phyloP scores from a whole-genome alignment of 2,797 vertebrate species.

The Karalla daura region DNA sequence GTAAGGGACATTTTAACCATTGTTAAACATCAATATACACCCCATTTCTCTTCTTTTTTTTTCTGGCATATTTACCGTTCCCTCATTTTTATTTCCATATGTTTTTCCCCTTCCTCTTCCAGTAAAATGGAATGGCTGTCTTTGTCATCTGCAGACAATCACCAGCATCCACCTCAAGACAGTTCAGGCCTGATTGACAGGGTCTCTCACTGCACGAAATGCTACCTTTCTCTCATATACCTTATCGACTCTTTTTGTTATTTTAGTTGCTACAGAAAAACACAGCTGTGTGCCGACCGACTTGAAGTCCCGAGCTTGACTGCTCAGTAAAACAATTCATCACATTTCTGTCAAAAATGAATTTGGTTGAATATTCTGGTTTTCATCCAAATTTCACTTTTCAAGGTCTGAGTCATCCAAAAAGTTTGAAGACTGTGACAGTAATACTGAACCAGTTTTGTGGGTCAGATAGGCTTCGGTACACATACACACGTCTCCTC shows the following conservation, averaged over 20 bases:
- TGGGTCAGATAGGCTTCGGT: constrained; percentile 3
- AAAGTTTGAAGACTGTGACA: not conserved
- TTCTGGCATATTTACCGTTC: constrained; percentile 40
- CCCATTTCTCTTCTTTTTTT: constrained; percentile 4
- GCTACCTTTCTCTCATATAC: too few relatives aligned
- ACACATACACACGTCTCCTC: not conserved
- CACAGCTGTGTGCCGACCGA: too few relatives aligned
- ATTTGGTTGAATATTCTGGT: not conserved
- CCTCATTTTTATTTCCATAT: constrained; percentile 42
- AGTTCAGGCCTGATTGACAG: not conserved
- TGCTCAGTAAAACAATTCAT: too few relatives aligned
- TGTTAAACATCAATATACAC: constrained; percentile 24
- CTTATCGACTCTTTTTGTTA: too few relatives aligned
- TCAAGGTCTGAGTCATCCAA: not conserved
- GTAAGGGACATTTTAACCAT: constrained; percentile 20
- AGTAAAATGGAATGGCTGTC: constrained; percentile 58
- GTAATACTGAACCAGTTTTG: not conserved
- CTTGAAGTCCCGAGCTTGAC: too few relatives aligned
- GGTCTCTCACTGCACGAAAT: not conserved
- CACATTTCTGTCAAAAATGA: too few relatives aligned
- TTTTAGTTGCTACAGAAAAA: too few relatives aligned
- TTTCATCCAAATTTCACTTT: too few relatives aligned
- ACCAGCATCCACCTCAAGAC: not conserved
- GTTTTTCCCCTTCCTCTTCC: not conserved
- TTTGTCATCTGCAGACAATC: constrained; percentile 60